Base-by-base conservation (phyloP, 2,797 vertebrate genomes). In the Threskiornis aethiopicus region DNA sequence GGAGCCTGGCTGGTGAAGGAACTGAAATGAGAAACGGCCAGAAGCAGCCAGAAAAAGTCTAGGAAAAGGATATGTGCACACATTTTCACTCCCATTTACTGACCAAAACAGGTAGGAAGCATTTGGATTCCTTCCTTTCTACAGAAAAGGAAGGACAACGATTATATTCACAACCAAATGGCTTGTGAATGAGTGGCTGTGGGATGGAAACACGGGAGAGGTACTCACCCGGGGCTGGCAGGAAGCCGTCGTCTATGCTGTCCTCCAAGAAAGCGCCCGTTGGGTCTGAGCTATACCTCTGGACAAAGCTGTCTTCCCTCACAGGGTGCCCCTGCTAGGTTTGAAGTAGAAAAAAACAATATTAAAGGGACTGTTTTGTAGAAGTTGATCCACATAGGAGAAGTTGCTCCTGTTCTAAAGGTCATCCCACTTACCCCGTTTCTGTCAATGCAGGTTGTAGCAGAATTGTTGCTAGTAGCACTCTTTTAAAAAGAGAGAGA, bases 271-370 rank as follows among this genome's bases (percentile, higher is more conserved):
- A 84, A 41, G 93, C 19, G 0, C 97, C 96, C 0, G 99, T 99
- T 33, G 99, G 99, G 64, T 99, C 99, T 1, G 98, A 98, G 95
- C 99, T 99, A 90, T 99, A 99, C 28, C 99, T 98, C 91, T 99
- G 98, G 54, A 98, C 78, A 75, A 99, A 94, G 95, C 98, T 98
- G 96, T 99, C 99, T 85, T 99, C 99, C 93, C 99, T 98, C 92
- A 98, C 97, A 1, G 98, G 98, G n/a, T 98, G 97, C 41, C 98
- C 98, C 84, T 99, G 99, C 97, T 98, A 95, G n/a, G 46, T 64
- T 77, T 13, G 42, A 90, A 92, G 21, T 8, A 71, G 44, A 83
- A 28, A 88, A 75, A 87, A 69, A 33, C 31, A 76, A 1, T 57
- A 59, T 76, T 66, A 47, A 87, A 92, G 15, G 12, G 39, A 49